Percentiles rank a stretch among this genome's conserved stretches.
phyloP scores from a whole-genome alignment of 2,113 vertebrate species.

The Cromileptes altivelis region DNA sequence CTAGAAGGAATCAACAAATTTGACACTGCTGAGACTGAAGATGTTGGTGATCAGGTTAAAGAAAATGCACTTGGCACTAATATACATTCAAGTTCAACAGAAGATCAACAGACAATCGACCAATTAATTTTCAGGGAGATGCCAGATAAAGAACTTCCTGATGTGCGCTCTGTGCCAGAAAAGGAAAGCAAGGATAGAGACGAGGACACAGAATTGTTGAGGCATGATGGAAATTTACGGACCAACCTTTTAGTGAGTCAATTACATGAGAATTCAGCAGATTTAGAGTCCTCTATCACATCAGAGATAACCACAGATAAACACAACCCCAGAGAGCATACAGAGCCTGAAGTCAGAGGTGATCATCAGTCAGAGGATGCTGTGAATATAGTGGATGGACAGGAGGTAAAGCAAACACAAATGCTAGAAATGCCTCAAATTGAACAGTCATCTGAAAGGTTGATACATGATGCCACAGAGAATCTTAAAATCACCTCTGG shows the following conservation, averaged over 20 bases:
- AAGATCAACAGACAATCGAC: not conserved
- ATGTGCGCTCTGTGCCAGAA: not conserved
- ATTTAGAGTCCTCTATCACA: not conserved
- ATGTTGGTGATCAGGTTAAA: not conserved
- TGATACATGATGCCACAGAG: not conserved
- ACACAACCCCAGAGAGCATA: not conserved
- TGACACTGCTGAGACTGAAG: not conserved
- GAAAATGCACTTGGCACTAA: slow-evolving; percentile 1
- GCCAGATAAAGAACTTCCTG: not conserved
- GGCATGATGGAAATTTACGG: slow-evolving; percentile 1
- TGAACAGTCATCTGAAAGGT: not conserved
- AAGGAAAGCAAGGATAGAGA: not conserved
- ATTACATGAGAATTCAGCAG: not conserved
- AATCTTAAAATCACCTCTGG: not conserved
- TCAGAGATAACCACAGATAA: slow-evolving; percentile 30
- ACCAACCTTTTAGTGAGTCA: slow-evolving; percentile 10
- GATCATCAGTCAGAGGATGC: not conserved
- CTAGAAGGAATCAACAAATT: not conserved
- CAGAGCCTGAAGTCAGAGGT: not conserved
- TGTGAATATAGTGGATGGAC: not conserved
- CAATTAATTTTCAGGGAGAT: not conserved
- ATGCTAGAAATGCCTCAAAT: not conserved
- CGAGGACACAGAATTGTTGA: slow-evolving; percentile 2
- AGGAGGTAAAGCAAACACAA: not conserved
- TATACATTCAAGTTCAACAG: not conserved